These are phyloP conservation scores for Phoronis australis DNA, from an alignment of 2,888 invertebrate genomes.

Conservation along the genomic window DNA sequence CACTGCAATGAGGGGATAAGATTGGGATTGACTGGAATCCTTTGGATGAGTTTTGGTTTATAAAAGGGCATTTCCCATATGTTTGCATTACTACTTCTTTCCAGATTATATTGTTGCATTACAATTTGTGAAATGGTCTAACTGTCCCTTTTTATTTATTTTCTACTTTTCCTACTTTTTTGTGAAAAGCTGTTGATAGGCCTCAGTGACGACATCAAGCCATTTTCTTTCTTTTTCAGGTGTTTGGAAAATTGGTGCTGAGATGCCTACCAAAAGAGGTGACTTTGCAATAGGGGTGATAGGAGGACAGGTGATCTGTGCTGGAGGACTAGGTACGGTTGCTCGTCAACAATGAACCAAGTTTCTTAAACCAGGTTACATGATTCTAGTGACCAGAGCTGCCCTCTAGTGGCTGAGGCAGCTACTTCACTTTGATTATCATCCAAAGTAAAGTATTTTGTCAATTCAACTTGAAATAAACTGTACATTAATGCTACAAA, in stretches of 20 bases:
- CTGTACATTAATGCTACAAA: too few relatives aligned
- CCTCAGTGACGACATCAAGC: neutral
- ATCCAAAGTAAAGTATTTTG: too few relatives aligned
- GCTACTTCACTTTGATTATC: too few relatives aligned
- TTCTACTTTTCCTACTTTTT: neutral
- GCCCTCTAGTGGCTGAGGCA: too few relatives aligned
- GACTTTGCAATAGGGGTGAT: conserved; percentile 45
- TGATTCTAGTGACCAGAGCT: too few relatives aligned
- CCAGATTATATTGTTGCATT: neutral
- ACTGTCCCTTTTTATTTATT: neutral
- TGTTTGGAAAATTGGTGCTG: conserved; percentile 31
- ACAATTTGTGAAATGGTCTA: neutral
- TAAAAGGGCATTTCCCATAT: too few relatives aligned
- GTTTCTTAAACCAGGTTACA: too few relatives aligned
- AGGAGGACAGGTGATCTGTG: conserved; percentile 35
- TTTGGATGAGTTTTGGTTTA: too few relatives aligned
- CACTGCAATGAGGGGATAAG: too few relatives aligned
- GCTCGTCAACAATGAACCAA: neutral
- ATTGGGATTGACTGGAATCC: too few relatives aligned
- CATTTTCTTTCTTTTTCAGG: conserved; percentile 21
- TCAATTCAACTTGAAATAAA: too few relatives aligned
- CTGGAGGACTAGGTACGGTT: conserved; percentile 45
- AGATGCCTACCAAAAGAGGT: conserved; percentile 42
- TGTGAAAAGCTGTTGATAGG: too few relatives aligned
- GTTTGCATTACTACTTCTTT: neutral